Evolutionary conservation across 2,113 vertebrate species (phyloP).

Genomic region (Seriola aureovittata): DNA sequence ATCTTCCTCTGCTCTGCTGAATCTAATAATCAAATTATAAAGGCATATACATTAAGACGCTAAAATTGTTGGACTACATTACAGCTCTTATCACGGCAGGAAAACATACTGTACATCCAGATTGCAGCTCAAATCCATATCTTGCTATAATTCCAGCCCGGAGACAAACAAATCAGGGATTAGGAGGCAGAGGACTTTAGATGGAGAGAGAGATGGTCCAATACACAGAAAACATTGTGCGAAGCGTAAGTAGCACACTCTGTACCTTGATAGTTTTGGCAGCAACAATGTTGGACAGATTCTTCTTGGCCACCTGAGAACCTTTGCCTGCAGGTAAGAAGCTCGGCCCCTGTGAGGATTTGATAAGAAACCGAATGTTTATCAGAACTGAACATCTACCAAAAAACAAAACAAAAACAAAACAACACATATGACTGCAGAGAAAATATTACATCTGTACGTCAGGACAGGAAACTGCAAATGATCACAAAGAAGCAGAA

Average conservation of each 20-base stretch:
- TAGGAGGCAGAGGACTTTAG: background rate
- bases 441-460: conserved; percentile 30
- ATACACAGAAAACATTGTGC: conserved; percentile 8
- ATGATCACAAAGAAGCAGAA: conserved; percentile 34
- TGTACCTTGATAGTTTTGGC: conserved; percentile 90
- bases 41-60: background rate
- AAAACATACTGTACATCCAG: conserved; percentile 30
- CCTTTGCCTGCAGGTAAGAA: conserved; percentile 57
- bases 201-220: conserved; percentile 35
- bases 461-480: conserved; percentile 17
- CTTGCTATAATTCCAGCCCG: conserved; percentile 55
- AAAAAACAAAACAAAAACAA: background rate
- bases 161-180: conserved; percentile 43
- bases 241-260: conserved; percentile 9
- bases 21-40: conserved; percentile 8
- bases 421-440: background rate
- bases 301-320: conserved; percentile 56
- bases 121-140: conserved; percentile 40
- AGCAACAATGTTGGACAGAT: conserved; percentile 69
- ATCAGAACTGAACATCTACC: conserved; percentile 54
- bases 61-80: conserved; percentile 7
- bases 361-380: conserved; percentile 60
- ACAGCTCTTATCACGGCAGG: conserved; percentile 26
- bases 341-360: conserved; percentile 81
- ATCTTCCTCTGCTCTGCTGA: background rate